Evolutionary conservation across 1,140 invertebrate species (phyloP), one percentile per base, ranked within the genome.

Genomic region (Brachionus koreanus): DNA sequence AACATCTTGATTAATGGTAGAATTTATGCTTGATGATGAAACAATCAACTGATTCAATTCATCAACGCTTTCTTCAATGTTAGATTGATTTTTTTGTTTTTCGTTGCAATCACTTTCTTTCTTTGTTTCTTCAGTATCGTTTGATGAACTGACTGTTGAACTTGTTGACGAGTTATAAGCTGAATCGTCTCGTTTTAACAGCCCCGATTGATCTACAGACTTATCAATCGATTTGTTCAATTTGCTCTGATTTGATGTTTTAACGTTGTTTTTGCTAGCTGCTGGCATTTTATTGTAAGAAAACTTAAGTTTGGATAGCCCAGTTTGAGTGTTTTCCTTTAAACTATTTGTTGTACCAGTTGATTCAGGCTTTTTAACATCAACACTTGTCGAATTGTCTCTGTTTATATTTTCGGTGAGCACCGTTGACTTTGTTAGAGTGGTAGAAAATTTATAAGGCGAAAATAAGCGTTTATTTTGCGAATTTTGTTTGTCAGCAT

Each of bases 121-220:
- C n/a, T 43, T 46, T 29, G 19, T 23, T 2, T 46, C 37, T 13
- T 74, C 69, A 13, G 5, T 16, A 46, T 74, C 69, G 43, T 74
- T 74, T 12, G 69, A 74, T 1, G 69, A 74, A 13, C 69, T 74
- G 9, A 74, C 69, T 29, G 69, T 74, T 3, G 69, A 74, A 29
- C 69, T 74, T 13, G 69, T 74, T 5, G 69, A 74, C 6, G 69
- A 74, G 29, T 74, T 74, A 23, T 74, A 74, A 3, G 69, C 69
- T 25, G 69, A 74, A 46, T 74, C 69, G 23, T 74, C 69, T 25
- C 69, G 42, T 25, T 74, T 74, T 29, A 74, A 29, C 42, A 74
- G 9, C 43, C 37, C 29, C 25, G 69, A 33, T 10, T 10, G 9
- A 5, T 46, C 69, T 13, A 1, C 43, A 46, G 10, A 35, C 13